Conservation (phyloP, 2,888 invertebrate species). For the Agrilus cyanescens region DNA sequence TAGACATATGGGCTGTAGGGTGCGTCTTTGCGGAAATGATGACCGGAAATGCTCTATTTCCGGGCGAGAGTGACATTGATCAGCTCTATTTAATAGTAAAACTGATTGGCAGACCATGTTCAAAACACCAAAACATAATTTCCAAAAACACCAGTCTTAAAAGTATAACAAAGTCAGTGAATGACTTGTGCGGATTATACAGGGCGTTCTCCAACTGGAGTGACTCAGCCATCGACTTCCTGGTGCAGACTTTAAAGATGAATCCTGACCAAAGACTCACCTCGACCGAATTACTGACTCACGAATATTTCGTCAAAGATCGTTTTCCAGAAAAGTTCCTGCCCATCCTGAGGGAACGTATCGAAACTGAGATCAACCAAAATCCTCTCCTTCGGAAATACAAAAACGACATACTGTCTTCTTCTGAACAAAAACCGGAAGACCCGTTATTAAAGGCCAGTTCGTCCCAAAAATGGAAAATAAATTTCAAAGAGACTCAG, state of each 20-base stretch:
- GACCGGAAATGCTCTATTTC: slow-evolving; percentile 75
- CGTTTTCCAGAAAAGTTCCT: slow-evolving; percentile 54
- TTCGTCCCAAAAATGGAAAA: slow-evolving; percentile 27
- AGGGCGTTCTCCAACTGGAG: slow-evolving; percentile 37
- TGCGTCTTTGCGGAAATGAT: slow-evolving; percentile 78
- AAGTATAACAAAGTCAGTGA: slow-evolving; percentile 30
- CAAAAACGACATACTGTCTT: slow-evolving; percentile 30
- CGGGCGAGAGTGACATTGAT: slow-evolving; percentile 83
- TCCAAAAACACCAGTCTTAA: slow-evolving; percentile 36
- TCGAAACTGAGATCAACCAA: slow-evolving; percentile 49
- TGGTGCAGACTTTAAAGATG: slow-evolving; percentile 42
- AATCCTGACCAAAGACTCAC: slow-evolving; percentile 53
- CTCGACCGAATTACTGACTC: slow-evolving; percentile 51
- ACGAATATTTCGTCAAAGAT: slow-evolving; percentile 54
- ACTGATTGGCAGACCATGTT: slow-evolving; percentile 52
- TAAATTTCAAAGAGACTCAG: slow-evolving; percentile 25
- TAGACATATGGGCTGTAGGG: slow-evolving; percentile 83
- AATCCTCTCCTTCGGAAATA: slow-evolving; percentile 39
- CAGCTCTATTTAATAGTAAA: slow-evolving; percentile 73
- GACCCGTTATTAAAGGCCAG: slow-evolving; percentile 16
- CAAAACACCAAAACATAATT: slow-evolving; percentile 37
- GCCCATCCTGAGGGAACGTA: slow-evolving; percentile 50
- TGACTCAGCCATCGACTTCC: slow-evolving; percentile 34
- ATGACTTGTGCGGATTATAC: slow-evolving; percentile 23
- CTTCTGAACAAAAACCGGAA: slow-evolving; percentile 30